Evolutionary conservation across 1,140 invertebrate species (phyloP).

Genomic region (Ips nitidus): DNA sequence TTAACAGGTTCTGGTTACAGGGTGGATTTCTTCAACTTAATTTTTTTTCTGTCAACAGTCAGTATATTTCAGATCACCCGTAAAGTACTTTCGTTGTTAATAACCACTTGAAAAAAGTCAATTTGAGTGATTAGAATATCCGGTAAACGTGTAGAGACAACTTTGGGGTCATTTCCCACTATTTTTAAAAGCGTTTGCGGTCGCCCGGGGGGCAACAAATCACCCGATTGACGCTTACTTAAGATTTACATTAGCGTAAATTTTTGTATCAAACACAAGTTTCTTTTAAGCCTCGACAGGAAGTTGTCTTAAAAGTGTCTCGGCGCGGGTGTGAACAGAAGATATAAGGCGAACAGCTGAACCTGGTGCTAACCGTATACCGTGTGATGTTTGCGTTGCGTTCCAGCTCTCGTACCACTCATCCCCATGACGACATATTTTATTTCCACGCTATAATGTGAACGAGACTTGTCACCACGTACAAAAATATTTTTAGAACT

Average conservation of each 20-base stretch:
- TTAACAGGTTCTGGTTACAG: too few relatives aligned
- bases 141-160: too few relatives aligned
- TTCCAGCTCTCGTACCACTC: neutral
- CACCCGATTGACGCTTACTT: conserved; percentile 27
- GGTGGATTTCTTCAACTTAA: too few relatives aligned
- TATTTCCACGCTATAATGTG: neutral
- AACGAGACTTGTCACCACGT: conserved; percentile 1
- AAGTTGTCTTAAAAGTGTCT: conserved; percentile 24
- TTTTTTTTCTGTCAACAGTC: too few relatives aligned
- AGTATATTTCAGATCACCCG: too few relatives aligned
- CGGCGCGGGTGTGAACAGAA: conserved; percentile 20
- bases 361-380: neutral
- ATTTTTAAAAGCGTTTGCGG: conserved; percentile 9
- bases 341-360: conserved; percentile 31
- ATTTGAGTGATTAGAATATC: too few relatives aligned
- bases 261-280: conserved; percentile 29
- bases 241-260: conserved; percentile 31
- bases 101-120: too few relatives aligned
- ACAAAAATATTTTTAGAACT: conserved; percentile 2
- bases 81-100: too few relatives aligned
- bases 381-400: neutral
- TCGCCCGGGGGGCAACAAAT: conserved; percentile 11
- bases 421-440: neutral
- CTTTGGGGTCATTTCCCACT: neutral
- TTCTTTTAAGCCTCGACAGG: conserved; percentile 25